These are phyloP conservation scores for Nothura maculosa DNA, from an alignment of 2,797 vertebrate genomes.

Conservation along the genomic window DNA sequence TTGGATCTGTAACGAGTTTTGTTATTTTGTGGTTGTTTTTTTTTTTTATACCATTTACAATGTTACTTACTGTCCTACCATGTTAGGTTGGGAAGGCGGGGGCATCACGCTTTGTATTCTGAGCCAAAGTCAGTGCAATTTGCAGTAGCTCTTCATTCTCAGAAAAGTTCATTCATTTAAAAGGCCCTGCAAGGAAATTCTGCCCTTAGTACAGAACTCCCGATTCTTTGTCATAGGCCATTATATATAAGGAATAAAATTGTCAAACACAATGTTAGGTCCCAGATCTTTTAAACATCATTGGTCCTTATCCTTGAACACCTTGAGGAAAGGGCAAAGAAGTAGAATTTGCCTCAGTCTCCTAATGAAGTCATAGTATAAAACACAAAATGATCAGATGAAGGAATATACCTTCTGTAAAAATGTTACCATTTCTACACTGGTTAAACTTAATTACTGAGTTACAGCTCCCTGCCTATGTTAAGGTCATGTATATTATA, in stretches of 20 bases:
- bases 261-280: not conserved
- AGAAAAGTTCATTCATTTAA: not conserved
- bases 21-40: too few species aligned
- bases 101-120: not conserved
- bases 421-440: not conserved
- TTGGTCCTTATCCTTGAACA: not conserved
- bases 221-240: not conserved
- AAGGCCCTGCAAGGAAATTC: not conserved
- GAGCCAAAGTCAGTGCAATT: not conserved
- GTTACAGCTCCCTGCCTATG: not conserved
- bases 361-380: not conserved
- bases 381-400: not conserved
- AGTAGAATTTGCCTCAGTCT: not conserved
- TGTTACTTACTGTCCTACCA: not conserved
- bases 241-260: not conserved
- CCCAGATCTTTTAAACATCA: not conserved
- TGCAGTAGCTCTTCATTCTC: not conserved
- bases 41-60: not conserved
- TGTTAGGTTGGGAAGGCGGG: not conserved
- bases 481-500: not conserved
- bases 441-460: not conserved
- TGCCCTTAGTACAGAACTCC: not conserved
- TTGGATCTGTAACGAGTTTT: not conserved
- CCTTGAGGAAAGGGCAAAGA: not conserved
- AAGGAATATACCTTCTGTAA: not conserved